Percentiles rank a stretch among this genome's conserved stretches.
These are phyloP conservation scores for Gobio gobio DNA, from an alignment of 2,113 vertebrate species.

Conservation along the genomic window DNA sequence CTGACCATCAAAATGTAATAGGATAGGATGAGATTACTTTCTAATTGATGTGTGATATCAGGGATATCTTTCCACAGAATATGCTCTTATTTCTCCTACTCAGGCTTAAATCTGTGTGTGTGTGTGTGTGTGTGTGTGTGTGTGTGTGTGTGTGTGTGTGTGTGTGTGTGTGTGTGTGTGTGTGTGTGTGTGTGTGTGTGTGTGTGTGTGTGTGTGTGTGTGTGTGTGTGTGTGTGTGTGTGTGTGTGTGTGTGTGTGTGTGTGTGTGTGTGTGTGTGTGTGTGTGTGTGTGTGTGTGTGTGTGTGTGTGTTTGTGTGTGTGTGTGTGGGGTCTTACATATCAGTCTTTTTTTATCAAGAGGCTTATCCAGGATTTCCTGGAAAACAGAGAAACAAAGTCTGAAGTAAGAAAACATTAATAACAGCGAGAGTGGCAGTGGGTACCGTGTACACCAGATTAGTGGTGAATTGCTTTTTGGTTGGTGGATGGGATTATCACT, in stretches of 20 bases:
- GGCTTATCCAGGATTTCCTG: slow-evolving; percentile 56
- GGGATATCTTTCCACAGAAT: slow-evolving; percentile 21
- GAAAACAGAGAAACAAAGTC: slow-evolving; percentile 46
- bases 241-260: too few species aligned
- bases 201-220: not conserved
- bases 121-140: not conserved
- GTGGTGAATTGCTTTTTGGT: slow-evolving; percentile 16
- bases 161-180: not conserved
- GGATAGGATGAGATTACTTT: slow-evolving; percentile 33
- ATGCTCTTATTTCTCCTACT: slow-evolving; percentile 9
- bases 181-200: not conserved
- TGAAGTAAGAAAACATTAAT: slow-evolving; percentile 35
- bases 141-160: not conserved
- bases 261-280: not conserved
- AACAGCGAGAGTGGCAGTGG: slow-evolving; percentile 16
- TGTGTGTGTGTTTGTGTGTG: not conserved
- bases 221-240: not conserved
- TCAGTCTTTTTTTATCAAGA: slow-evolving; percentile 18
- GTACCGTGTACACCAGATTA: slow-evolving; percentile 27
- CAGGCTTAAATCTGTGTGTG: not conserved
- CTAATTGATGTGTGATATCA: slow-evolving; percentile 31
- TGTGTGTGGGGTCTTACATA: not conserved
- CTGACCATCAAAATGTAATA: slow-evolving; percentile 45
- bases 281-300: not conserved
- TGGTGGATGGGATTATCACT: slow-evolving; percentile 32